Base-by-base conservation (phyloP, 2,113 vertebrate species). In the Embiotoca jacksoni region DNA sequence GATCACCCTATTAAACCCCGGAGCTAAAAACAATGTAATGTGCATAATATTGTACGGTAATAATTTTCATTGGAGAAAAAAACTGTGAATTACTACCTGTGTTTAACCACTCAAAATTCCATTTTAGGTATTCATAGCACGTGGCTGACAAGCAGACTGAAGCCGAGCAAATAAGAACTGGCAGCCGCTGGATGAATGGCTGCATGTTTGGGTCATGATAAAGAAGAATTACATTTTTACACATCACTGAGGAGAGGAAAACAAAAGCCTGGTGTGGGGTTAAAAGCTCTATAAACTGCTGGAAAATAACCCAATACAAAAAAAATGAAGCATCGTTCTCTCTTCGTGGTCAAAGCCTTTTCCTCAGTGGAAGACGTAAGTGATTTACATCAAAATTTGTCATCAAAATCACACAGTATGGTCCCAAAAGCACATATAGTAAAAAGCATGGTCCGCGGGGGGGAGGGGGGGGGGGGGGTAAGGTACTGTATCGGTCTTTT, bases 161-260 rank as follows among this genome's bases (percentile, higher is more conserved):
- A 80, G 84, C 84, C 23, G 54, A 73, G 88, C 85, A 91, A 92
- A 93, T 90, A 92, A 83, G 90, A 92, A 68, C 82, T 90, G 90
- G 89, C 92, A 92, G 87, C 84, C n/a, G 36, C 84, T 68, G 82
- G 76, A 84, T 91, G 80, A 79, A 86, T 79, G 79, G 68, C 75
- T 82, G 84, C 75, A 84, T 88, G 84, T 90, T 89, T 83, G 59
- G 82, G 82, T 86, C 87, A 89, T 80, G 90, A 91, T 73, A 91
- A 94, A 81, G 73, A 82, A 91, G 86, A 94, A 89, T 91, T 88
- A 86, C 78, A 84, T 84, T 90, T 82, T 87, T 84, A 90, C 84
- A 92, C 91, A 76, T 73, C 88, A 72, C 88, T 73, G 84, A 88
- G 78, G 82, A 90, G 80, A 89, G 74, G 58, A 83, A 89, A 92